These are phyloP conservation scores for Gryon sp. DNA, from an alignment of 1,140 invertebrate genomes.

Conservation along the genomic window DNA sequence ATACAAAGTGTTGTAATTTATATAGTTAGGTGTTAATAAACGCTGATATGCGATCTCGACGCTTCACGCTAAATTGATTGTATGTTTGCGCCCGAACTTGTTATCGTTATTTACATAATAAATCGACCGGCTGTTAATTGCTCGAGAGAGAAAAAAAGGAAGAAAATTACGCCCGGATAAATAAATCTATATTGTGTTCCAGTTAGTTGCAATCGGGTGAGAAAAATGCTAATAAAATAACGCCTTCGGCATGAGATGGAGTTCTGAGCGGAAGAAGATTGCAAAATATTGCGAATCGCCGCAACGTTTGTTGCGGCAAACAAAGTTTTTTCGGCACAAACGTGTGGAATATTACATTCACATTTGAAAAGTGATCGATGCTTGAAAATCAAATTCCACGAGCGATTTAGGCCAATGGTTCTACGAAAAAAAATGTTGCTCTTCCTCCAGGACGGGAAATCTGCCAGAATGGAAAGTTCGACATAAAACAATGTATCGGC, in stretches of 20 bases:
- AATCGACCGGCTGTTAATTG: conserved; percentile 29
- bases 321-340: conserved; percentile 17
- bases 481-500: conserved; percentile 47
- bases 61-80: conserved; percentile 23
- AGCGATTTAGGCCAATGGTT: conserved; percentile 44
- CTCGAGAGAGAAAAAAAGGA: conserved; percentile 2
- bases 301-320: conserved; percentile 6
- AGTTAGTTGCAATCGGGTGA: neutral
- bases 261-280: conserved; percentile 12
- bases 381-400: conserved; percentile 40
- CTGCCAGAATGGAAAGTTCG: conserved; percentile 44
- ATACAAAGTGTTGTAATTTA: conserved; percentile 22
- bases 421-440: conserved; percentile 35
- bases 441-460: conserved; percentile 28
- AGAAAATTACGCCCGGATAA: conserved; percentile 1
- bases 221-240: conserved; percentile 40
- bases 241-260: neutral
- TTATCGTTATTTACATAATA: conserved; percentile 37
- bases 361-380: conserved; percentile 39
- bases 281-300: conserved; percentile 16
- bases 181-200: neutral
- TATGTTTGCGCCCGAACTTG: conserved; percentile 17
- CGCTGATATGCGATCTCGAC: conserved; percentile 33
- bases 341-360: conserved; percentile 32
- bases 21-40: conserved; percentile 43